Evolutionary conservation across 2,888 invertebrate genomes (phyloP), one percentile per base, ranked within the genome.

Genomic region (Tanytarsus gracilentus): DNA sequence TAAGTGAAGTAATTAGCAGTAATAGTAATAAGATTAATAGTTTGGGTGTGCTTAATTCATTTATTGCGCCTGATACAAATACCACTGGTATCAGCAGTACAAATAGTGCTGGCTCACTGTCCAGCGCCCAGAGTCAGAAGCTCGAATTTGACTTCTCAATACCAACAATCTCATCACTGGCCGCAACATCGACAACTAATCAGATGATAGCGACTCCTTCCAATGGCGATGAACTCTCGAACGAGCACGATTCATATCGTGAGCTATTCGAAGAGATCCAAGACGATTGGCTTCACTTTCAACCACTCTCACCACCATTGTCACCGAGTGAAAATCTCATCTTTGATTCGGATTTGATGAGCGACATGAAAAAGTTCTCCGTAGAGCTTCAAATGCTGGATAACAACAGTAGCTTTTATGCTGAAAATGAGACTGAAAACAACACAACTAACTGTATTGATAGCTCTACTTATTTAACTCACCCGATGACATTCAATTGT

Each of bases 271-370:
- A 69, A 18, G 73, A 73, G 63, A 72, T 73, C 30, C 66, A 67
- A 1, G 68, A 70, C 3, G 71, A 73, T 64, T 74, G 74, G 74
- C 63, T 74, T 61, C 74, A 74, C 66, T 74, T 74, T 64, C 69
- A 72, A 5, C 74, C 74, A 14, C 72, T 71, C 64, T 73, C 73
- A 18, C 74, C 74, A 29, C 53, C 62, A 36, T 50, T 53, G 23
- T 72, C 73, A 25, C 52, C 62, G 27, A 50, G 53, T 8, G 51
- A 51, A 8, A 33, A 52, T n/a, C 8, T 48, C 9, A 6, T 48
- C 6, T 58, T 58, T 25, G 58, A 58, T 11, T 48, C 48, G 9
- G 58, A 58, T 58, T 36, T 58, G 16, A 44, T 44, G 11, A 44
- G 16, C 21, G 39, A 55, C 14, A 55, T 40, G 26, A 29, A 26